Conservation (phyloP, 1,140 invertebrate genomes). For the Calephelis virginiensis region DNA sequence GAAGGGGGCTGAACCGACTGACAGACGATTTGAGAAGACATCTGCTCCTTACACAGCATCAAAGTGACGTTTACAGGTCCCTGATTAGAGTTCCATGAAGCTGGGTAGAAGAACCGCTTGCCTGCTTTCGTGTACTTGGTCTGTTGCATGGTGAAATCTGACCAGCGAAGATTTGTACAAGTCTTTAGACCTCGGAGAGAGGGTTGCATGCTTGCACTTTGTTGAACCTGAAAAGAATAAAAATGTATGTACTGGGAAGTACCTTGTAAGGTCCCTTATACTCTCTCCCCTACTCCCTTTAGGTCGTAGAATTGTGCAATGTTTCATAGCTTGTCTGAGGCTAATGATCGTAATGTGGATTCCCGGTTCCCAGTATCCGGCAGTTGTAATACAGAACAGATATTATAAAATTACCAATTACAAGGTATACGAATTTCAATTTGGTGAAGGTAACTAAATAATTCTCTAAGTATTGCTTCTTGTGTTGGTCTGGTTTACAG, state of each 20-base stretch:
- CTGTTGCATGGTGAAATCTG: constrained; percentile 82
- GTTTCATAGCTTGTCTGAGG: too few species aligned
- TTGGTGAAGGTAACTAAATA: too few species aligned
- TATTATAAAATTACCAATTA: too few species aligned
- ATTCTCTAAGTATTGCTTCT: too few species aligned
- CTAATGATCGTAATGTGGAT: too few species aligned
- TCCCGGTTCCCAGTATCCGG: too few species aligned
- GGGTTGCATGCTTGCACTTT: constrained; percentile 81
- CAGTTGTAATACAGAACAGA: too few species aligned
- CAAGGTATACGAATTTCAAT: too few species aligned
- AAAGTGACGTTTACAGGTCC: constrained; percentile 84
- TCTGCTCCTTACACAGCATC: constrained; percentile 84
- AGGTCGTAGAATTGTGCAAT: too few species aligned
- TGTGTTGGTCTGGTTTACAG: too few species aligned
- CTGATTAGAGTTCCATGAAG: constrained; percentile 81
- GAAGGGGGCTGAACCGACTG: constrained; percentile 76
- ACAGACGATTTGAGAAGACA: constrained; percentile 78
- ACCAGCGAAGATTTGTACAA: constrained; percentile 83
- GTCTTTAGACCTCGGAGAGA: constrained; percentile 84
- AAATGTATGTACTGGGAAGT: neutral
- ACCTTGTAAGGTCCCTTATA: too few species aligned
- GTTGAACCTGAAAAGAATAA: constrained; percentile 80
- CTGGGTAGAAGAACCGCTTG: constrained; percentile 84
- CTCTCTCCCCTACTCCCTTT: too few species aligned
- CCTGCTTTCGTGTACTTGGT: constrained; percentile 80